Conservation (phyloP, 1,140 invertebrate species). For the Drosophila mauritiana region DNA sequence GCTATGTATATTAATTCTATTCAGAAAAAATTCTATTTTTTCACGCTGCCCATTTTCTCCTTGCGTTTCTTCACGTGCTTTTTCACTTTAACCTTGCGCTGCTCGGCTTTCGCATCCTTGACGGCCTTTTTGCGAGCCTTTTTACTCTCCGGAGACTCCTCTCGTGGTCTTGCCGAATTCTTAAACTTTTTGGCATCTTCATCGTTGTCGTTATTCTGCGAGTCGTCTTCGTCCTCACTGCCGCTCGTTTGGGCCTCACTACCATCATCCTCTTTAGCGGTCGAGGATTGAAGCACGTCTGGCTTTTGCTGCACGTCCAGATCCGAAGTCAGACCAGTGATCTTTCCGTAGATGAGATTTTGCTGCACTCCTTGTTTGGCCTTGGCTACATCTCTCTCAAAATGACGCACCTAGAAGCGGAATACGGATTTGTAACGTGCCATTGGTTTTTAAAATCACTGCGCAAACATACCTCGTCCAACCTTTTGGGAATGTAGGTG, state of each 20-base stretch:
- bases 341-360: conserved; percentile 92
- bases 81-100: conserved; percentile 95
- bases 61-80: conserved; percentile 98
- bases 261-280: conserved; percentile 16
- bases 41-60: conserved; percentile 87
- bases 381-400: conserved; percentile 94
- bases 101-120: conserved; percentile 95
- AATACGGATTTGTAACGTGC: not conserved
- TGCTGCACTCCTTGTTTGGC: conserved; percentile 90
- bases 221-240: conserved; percentile 79
- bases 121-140: conserved; percentile 93
- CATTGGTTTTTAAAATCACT: not conserved
- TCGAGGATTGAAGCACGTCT: conserved; percentile 84
- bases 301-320: conserved; percentile 89
- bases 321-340: conserved; percentile 93
- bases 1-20: not conserved
- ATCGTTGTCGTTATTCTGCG: conserved; percentile 81
- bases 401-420: conserved; percentile 90
- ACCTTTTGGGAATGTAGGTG: conserved; percentile 96
- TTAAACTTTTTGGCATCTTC: conserved; percentile 87
- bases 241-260: conserved; percentile 84
- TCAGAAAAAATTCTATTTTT: conserved; percentile 66
- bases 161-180: conserved; percentile 90
- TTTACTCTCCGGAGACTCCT: conserved; percentile 95
- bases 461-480: conserved; percentile 90